Conservation (phyloP, 1,140 invertebrate species). For the Drosophila pachea region DNA sequence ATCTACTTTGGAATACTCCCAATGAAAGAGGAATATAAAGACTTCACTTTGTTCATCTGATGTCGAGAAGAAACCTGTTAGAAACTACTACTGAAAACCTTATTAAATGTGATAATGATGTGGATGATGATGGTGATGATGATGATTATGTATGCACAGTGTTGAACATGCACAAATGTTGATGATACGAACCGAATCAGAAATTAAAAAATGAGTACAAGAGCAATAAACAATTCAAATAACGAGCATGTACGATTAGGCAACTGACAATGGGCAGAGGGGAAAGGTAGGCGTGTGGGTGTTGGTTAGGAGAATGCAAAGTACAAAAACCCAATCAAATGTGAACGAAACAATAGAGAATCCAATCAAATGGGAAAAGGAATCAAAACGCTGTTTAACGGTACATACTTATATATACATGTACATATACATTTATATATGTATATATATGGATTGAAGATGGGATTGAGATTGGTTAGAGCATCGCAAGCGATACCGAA, state of each 20-base stretch:
- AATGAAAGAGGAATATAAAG: too few relatives aligned
- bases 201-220: slow-evolving; percentile 21
- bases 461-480: slow-evolving; percentile 1
- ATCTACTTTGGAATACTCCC: too few relatives aligned
- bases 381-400: slow-evolving; percentile 71
- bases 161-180: slow-evolving; percentile 30
- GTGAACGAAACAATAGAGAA: slow-evolving; percentile 36
- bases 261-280: slow-evolving; percentile 11
- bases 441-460: too few relatives aligned
- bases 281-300: too few relatives aligned
- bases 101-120: slow-evolving; percentile 14
- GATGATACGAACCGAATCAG: slow-evolving; percentile 9
- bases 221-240: slow-evolving; percentile 20
- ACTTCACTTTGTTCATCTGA: too few relatives aligned
- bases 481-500: slow-evolving; percentile 34
- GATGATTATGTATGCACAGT: slow-evolving; percentile 9
- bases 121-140: slow-evolving; percentile 17
- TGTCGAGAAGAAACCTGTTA: too few relatives aligned
- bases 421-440: too few relatives aligned
- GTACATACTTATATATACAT: slow-evolving; percentile 60
- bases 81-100: too few relatives aligned
- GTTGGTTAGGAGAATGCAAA: slow-evolving; percentile 7
- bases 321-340: slow-evolving; percentile 34
- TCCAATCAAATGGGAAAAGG: slow-evolving; percentile 52
- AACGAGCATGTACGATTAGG: slow-evolving; percentile 19